phyloP scores from a whole-genome alignment of 2,113 vertebrate genomes.

The Ammodytes dubius region DNA sequence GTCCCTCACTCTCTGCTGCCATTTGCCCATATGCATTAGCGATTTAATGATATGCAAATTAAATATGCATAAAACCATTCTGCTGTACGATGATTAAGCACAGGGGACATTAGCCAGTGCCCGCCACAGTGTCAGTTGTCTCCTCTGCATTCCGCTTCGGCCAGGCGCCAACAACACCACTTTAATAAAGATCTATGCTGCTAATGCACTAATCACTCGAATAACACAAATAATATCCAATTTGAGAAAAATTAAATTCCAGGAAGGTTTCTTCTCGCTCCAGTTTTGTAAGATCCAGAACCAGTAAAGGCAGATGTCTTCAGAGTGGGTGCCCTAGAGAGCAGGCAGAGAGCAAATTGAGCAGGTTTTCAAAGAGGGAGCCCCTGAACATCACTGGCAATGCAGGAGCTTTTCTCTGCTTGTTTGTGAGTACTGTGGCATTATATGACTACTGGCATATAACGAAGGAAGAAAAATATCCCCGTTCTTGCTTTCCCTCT shows the following conservation, averaged over 20 bases:
- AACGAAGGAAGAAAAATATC: constrained; percentile 85
- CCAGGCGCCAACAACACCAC: constrained; percentile 72
- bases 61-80: constrained; percentile 99
- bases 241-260: constrained; percentile 84
- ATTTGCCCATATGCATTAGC: constrained; percentile 85
- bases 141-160: constrained; percentile 83
- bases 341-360: constrained; percentile 77
- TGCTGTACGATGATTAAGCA: constrained; percentile 99
- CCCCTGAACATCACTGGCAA: constrained; percentile 82
- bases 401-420: constrained; percentile 84
- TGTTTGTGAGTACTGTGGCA: constrained; percentile 87
- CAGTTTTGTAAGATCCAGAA: constrained; percentile 87
- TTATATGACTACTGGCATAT: constrained; percentile 86
- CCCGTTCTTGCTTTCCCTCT: constrained; percentile 79
- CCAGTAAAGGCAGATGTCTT: constrained; percentile 80
- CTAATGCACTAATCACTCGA: constrained; percentile 81
- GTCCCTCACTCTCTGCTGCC: constrained; percentile 86
- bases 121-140: constrained; percentile 85
- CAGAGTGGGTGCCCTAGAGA: constrained; percentile 76
- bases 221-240: constrained; percentile 83
- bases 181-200: constrained; percentile 78
- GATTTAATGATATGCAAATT: constrained; percentile 99
- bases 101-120: constrained; percentile 95
- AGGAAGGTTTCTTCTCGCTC: constrained; percentile 71
- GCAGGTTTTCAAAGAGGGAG: constrained; percentile 80